These are phyloP conservation scores for Macrosiphum euphorbiae DNA, from an alignment of 2,888 invertebrate species.

Conservation along the genomic window DNA sequence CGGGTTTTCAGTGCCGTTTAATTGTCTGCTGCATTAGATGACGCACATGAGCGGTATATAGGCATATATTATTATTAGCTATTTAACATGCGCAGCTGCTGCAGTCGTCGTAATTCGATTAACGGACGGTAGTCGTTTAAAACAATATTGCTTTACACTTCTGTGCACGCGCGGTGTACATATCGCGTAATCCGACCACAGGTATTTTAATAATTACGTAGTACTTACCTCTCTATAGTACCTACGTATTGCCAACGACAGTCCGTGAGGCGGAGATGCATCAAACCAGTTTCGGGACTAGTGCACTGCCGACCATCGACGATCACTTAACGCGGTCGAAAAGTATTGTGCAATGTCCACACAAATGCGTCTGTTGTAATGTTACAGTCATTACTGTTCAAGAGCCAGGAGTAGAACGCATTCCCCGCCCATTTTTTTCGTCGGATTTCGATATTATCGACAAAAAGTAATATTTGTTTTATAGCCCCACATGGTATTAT, in stretches of 20 bases:
- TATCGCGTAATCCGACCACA: background rate
- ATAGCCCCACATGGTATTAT: background rate
- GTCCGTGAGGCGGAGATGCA: background rate
- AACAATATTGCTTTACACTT: background rate
- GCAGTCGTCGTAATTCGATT: background rate
- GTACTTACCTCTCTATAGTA: background rate
- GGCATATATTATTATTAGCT: background rate
- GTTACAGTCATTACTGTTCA: background rate
- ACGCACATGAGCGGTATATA: background rate
- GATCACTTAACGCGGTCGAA: background rate
- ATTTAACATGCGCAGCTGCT: background rate
- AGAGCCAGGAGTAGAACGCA: background rate
- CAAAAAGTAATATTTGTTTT: background rate
- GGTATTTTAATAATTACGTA: constrained; percentile 34
- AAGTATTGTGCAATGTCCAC: background rate
- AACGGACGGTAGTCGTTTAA: constrained; percentile 13
- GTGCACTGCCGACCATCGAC: background rate
- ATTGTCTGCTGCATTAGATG: background rate
- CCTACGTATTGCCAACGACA: background rate
- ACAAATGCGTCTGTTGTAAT: background rate
- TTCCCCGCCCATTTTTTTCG: background rate
- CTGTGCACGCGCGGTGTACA: background rate
- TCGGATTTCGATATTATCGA: background rate
- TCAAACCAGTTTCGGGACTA: constrained; percentile 34
- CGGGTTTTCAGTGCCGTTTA: background rate